Evolutionary conservation across 2,888 invertebrate genomes (phyloP), one percentile per base, ranked within the genome.

Genomic region (Silvanus unidentatus): DNA sequence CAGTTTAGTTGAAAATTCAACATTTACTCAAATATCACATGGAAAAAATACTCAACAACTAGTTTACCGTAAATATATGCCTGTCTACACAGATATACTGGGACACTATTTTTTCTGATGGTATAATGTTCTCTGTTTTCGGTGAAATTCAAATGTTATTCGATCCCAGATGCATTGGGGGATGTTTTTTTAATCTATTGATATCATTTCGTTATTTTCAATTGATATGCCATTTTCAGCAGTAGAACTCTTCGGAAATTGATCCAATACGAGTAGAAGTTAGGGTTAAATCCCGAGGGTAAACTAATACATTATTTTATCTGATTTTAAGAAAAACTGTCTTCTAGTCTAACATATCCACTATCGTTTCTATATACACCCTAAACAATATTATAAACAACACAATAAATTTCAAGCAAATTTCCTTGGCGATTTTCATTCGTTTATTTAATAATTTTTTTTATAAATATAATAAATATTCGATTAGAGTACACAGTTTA

Each of bases 141-240:
- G 36, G 4, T 37, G 35, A 42, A 45, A 48, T 45, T 48, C 40
- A 16, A 14, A 39, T 36, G 30, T 43, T 41, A 42, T 22, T 5
- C 22, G 22, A 22, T 22, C 22, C 8, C n/a, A n/a, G 22, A 22
- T 22, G 22, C 22, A 22, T 22, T 22, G 22, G 22, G 22, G 8
- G n/a, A n/a, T n/a, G 3, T 22, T 22, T 22, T 22, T 22, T 22
- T 22, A 22, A 22, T 22, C 22, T 22, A 22, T 22, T 5, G 22
- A 22, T 22, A 22, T 22, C 22, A 22, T 8, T 22, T 8, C 4
- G 22, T 22, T 47, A 48, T 50, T 50, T 50, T 54, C 52, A 55
- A 55, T 55, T 55, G 53, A 54, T 55, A 50, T 54, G 55, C 55
- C 55, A 52, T 52, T 54, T 54, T 49, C 52, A 55, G 49, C 50